phyloP scores from a whole-genome alignment of 2,797 vertebrate species.

The Mallotus villosus region DNA sequence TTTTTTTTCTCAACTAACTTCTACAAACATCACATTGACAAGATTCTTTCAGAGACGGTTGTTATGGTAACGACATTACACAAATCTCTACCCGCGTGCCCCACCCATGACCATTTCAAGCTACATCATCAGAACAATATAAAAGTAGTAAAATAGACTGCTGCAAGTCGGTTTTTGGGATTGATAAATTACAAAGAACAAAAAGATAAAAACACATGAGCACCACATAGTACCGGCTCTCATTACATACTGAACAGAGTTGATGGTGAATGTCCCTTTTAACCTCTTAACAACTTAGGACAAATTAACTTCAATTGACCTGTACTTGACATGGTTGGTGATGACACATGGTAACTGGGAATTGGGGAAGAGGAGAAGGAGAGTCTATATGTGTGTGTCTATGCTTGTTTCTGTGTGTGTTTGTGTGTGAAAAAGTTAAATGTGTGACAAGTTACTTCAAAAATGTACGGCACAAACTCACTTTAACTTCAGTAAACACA shows the following conservation, averaged over 20 bases:
- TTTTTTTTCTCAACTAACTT: slow-evolving; percentile 37
- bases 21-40: slow-evolving; percentile 61
- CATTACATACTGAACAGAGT: slow-evolving; percentile 32
- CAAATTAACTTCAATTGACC: not conserved
- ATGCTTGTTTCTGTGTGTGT: slow-evolving; percentile 34
- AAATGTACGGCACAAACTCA: slow-evolving; percentile 69
- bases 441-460: slow-evolving; percentile 58
- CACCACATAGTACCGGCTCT: slow-evolving; percentile 39
- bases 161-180: slow-evolving; percentile 41
- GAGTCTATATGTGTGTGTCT: slow-evolving; percentile 12
- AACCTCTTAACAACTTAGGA: slow-evolving; percentile 19
- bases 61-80: slow-evolving; percentile 48
- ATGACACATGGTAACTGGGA: slow-evolving; percentile 18
- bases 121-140: slow-evolving; percentile 64
- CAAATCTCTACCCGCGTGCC: slow-evolving; percentile 35
- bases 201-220: slow-evolving; percentile 51
- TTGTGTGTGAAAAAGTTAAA: slow-evolving; percentile 38
- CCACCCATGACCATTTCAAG: slow-evolving; percentile 45
- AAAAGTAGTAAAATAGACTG: slow-evolving; percentile 58
- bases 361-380: not conserved
- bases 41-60: slow-evolving; percentile 41
- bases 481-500: slow-evolving; percentile 64
- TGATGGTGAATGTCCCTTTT: slow-evolving; percentile 34
- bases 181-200: slow-evolving; percentile 51
- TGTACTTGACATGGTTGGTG: slow-evolving; percentile 19